Evolutionary conservation across 35 echinoderm and acorn worm genomes (phyloP).

Genomic region (Lytechinus variegatus): DNA sequence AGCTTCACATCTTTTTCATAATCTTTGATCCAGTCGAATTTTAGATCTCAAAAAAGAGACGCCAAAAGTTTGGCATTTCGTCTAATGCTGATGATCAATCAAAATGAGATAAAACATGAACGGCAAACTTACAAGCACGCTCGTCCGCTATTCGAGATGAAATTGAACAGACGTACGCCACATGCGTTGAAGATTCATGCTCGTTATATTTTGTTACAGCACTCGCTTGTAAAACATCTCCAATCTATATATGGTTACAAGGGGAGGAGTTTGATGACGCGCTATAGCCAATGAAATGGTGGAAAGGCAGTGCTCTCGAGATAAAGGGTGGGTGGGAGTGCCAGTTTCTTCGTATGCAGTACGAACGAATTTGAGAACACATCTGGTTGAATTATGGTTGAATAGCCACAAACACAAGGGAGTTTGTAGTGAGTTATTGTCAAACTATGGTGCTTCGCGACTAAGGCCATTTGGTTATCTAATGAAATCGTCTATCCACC

Average conservation of each 20-base stretch:
- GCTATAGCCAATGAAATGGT: neutral
- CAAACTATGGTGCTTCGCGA: no score
- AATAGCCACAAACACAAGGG: no score
- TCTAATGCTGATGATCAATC: neutral
- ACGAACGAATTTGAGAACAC: neutral
- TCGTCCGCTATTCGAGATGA: neutral
- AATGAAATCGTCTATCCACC: no score
- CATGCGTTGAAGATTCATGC: neutral
- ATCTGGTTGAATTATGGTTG: no score
- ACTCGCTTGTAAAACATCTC: neutral
- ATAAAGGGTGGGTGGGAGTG: neutral
- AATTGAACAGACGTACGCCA: neutral
- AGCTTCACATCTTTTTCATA: neutral
- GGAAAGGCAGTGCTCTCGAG: neutral
- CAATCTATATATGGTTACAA: neutral
- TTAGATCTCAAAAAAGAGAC: neutral
- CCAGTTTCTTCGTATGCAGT: neutral
- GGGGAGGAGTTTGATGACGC: neutral
- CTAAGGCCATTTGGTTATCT: no score
- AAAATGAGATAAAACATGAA: neutral
- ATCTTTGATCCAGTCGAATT: neutral
- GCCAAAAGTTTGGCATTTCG: neutral
- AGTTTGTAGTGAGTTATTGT: no score
- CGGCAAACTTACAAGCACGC: neutral
- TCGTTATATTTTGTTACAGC: neutral